A percentile compares a stretch with the other conserved stretches of the same genome.
Conservation (phyloP, 2,113 vertebrate genomes). For the Tragelaphus buxtoni region DNA sequence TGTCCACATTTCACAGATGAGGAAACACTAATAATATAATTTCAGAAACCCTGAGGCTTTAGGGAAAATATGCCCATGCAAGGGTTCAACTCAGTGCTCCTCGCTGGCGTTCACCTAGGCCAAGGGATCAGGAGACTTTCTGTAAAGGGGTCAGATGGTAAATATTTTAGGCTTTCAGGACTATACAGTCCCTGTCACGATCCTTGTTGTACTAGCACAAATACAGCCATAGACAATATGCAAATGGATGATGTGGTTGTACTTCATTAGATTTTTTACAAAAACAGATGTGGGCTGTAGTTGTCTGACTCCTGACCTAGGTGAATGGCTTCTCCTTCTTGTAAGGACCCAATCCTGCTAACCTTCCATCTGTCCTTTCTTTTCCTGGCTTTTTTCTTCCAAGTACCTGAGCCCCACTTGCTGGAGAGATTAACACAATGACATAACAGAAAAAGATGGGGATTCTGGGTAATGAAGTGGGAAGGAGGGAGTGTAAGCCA, state of each 20-base stretch:
- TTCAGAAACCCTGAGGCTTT: background rate
- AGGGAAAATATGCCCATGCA: background rate
- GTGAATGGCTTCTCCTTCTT: background rate
- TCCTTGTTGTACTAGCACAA: fast-evolving
- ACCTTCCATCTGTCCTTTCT: background rate
- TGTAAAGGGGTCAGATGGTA: background rate
- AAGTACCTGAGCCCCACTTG: background rate
- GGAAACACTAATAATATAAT: slow-evolving; percentile 8
- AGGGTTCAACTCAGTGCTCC: background rate
- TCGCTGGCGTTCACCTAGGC: background rate
- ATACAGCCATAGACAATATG: fast-evolving
- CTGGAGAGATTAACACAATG: background rate
- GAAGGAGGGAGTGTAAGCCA: fast-evolving
- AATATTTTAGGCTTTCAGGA: background rate
- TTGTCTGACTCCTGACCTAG: background rate
- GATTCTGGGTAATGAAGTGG: too few species aligned
- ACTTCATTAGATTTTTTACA: background rate
- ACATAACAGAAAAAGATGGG: background rate
- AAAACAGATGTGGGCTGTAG: background rate
- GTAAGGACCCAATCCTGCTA: background rate
- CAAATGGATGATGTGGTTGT: background rate
- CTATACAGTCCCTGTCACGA: fast-evolving
- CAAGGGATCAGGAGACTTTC: background rate
- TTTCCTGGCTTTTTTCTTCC: background rate
- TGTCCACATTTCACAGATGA: background rate